Evolutionary conservation across 2,888 invertebrate genomes (phyloP).

Genomic region (Ptychoptera contaminata): DNA sequence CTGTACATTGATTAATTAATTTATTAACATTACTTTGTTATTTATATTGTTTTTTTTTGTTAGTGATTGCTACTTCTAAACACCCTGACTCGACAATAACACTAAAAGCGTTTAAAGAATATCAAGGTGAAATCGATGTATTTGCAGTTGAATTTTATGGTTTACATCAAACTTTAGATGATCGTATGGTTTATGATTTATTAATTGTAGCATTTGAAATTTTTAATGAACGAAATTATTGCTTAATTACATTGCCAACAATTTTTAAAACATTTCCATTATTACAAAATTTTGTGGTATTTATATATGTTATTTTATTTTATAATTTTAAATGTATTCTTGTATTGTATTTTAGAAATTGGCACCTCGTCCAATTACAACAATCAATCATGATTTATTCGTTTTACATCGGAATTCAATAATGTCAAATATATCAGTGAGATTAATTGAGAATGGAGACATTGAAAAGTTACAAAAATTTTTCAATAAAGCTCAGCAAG

Average conservation of each 20-base stretch:
- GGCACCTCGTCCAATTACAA: constrained; percentile 2
- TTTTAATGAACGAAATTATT: constrained; percentile 44
- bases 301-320: neutral
- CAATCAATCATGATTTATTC: constrained; percentile 8
- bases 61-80: no score
- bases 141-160: constrained; percentile 46
- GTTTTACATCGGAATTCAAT: constrained; percentile 8
- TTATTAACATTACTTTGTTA: no score
- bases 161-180: constrained; percentile 34
- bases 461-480: no score
- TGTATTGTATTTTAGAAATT: constrained; percentile 2
- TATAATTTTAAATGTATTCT: neutral
- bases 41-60: no score
- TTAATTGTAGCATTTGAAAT: constrained; percentile 49
- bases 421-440: no score
- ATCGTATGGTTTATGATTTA: constrained; percentile 36
- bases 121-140: constrained; percentile 36
- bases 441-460: no score
- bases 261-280: neutral
- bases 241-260: constrained; percentile 16
- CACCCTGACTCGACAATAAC: no score
- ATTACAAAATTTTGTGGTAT: constrained; percentile 8
- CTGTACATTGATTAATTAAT: no score
- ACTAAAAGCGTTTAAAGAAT: constrained; percentile 8
- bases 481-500: no score